Evolutionary conservation across 2,113 vertebrate species (phyloP), one percentile per base, ranked within the genome.

Genomic region (Plestiodon gilberti): DNA sequence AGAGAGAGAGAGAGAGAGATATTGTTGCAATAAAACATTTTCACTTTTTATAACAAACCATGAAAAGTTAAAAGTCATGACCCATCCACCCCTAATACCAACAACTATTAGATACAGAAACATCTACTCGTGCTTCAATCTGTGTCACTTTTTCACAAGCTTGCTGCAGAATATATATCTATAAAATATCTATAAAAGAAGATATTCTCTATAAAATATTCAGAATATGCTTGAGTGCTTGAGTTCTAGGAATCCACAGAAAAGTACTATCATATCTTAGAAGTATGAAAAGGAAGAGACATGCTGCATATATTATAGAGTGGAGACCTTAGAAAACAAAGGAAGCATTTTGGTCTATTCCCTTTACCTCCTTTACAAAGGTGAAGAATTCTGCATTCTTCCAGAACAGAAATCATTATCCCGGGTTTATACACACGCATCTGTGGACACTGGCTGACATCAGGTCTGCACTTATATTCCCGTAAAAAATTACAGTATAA

Each of bases 311-410:
- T 82, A 86, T 84, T 93, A 81, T 86, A 91, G 93, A 96, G 91
- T 90, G 93, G 94, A 92, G 95, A 92, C 91, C 95, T 94, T 71
- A 79, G 88, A 95, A 95, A 96, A 90, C 71, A 91, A 83, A 81
- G 2, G 57, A 52, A 92, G 79, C 87, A 92, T 94, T 88, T 94
- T 92, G 93, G 94, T 93, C 76, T 87, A 89, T 96, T 95, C 95
- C 95, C 23, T 93, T 92, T 40, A 88, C 95, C 95, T 96, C 96
- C 40, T 93, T 93, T 69, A 33, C 17, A 22, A 10, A 8, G n/a
- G 14, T 23, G 25, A 5, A 71, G 11, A 64, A 65, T 23, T 20
- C 8, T 93, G 91, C 95, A 93, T 93, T 94, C 85, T 83, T 94
- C 86, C 92, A 86, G 92, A 96, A 94, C 85, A 93, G 65, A 91